Percentiles rank a stretch among this genome's conserved stretches.
Conservation (phyloP, 92 coral and sea anemone genomes). For the Parazoanthus darwini region DNA sequence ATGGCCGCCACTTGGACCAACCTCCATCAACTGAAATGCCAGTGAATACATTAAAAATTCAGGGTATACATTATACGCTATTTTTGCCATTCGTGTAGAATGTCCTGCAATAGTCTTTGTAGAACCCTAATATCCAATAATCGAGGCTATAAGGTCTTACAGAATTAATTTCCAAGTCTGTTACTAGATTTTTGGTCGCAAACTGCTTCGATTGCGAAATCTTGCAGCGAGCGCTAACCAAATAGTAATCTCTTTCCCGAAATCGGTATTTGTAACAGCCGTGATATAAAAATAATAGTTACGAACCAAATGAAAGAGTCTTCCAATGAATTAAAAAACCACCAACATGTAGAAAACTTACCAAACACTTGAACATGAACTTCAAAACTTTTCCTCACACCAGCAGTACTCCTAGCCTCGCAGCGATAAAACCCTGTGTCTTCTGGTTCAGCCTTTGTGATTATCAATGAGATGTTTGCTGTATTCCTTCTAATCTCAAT, state of each 20-base stretch:
- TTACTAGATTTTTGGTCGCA: no score
- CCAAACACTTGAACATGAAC: slow-evolving; percentile 27
- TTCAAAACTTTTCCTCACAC: not conserved
- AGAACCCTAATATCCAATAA: no score
- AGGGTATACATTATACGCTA: not conserved
- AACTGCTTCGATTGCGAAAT: no score
- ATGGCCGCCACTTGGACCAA: slow-evolving; percentile 34
- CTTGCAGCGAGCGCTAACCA: no score
- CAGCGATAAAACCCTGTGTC: slow-evolving; percentile 31
- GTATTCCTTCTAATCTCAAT: slow-evolving; percentile 30
- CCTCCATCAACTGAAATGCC: slow-evolving; percentile 35
- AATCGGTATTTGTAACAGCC: no score
- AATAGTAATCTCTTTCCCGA: no score
- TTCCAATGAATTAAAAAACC: not conserved
- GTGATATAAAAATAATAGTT: not conserved
- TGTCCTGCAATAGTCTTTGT: no score
- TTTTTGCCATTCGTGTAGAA: not conserved
- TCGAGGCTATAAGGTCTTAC: no score
- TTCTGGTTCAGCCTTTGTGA: not conserved
- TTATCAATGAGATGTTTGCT: not conserved
- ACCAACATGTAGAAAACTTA: not conserved
- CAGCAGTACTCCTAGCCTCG: slow-evolving; percentile 22
- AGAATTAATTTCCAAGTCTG: no score
- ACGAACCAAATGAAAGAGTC: not conserved
- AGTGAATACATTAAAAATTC: not conserved